Percentiles rank a stretch among this genome's conserved stretches.
Evolutionary conservation across 1,140 invertebrate genomes (phyloP).

Genomic region (Acromyrmex heyeri): DNA sequence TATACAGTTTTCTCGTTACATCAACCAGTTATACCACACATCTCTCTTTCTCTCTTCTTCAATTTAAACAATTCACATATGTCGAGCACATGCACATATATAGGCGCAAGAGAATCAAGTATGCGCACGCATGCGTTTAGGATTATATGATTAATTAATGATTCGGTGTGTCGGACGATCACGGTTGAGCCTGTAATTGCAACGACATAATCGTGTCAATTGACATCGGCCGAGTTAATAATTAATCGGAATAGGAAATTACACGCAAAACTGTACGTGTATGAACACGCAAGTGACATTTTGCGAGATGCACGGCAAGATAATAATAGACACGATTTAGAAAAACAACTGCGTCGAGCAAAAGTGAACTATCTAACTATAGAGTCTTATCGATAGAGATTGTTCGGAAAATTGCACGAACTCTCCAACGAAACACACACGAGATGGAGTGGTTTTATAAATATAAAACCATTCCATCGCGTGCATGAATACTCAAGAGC

Average conservation of each 20-base stretch:
- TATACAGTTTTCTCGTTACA: conserved; percentile 32
- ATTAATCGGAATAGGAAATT: conserved; percentile 81
- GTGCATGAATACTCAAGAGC: not conserved
- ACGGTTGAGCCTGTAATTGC: conserved; percentile 76
- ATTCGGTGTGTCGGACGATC: conserved; percentile 81
- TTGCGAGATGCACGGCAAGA: not conserved
- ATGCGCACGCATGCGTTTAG: conserved; percentile 57
- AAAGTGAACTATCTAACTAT: not conserved
- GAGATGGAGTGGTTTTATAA: not conserved
- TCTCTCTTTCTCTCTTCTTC: conserved; percentile 46
- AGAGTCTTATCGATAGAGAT: conserved; percentile 22
- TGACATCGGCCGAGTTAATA: conserved; percentile 71
- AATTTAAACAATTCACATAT: not conserved
- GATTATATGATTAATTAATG: conserved; percentile 84
- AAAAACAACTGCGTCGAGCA: not conserved
- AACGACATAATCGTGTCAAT: conserved; percentile 82
- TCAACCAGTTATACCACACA: not conserved
- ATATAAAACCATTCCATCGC: not conserved
- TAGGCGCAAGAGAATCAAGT: not conserved
- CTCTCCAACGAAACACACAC: not conserved
- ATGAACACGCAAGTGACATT: conserved; percentile 36
- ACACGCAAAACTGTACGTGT: conserved; percentile 50
- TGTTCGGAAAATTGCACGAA: not conserved
- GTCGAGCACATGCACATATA: not conserved
- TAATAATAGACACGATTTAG: conserved; percentile 24